Base-by-base conservation (phyloP, 2,113 vertebrate species). In the Megalops atlanticus region DNA sequence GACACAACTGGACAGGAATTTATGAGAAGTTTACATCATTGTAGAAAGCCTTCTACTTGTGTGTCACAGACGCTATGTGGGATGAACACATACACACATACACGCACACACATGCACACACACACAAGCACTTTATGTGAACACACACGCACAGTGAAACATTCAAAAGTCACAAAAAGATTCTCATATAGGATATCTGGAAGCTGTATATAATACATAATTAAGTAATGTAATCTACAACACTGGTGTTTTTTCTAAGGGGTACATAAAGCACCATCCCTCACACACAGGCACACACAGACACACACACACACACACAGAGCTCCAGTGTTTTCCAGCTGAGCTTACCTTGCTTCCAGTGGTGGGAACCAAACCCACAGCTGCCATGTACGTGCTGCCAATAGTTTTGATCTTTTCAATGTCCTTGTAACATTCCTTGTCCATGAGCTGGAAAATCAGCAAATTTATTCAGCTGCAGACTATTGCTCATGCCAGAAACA, bases 341-440 rank as follows among this genome's bases (percentile, higher is more conserved):
- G n/a, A n/a, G n/a, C n/a, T n/a, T n/a, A n/a, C 98, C 96, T 97
- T 96, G 84, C 95, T 94, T 85, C 92, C 95, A 0, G 95, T 93
- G n/a, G 96, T 96, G 85, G 98, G 98, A 78, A 97, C 97, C 16
- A 99, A 95, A 85, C 98, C 98, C 77, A 98, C 97, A 1, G 98
- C 98, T 80, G 97, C 97, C 98, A 99, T 99, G 86, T 99, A 99
- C 1, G 98, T 99, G 85, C 98, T 99, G 83, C 98, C 98, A 43
- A 99, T 99, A 77, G 98, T 99, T 93, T 99, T 99, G 90, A 99
- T 99, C 90, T 99, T 99, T 94, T 99, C 98, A 80, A 99, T 97
- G 74, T 99, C 97, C 88, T 93, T 96, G 92, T 98, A 99, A 88
- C 94, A 97, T 85, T 99, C 98, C 92, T 97, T 99, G 82, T 98